phyloP scores from a whole-genome alignment of 2,113 vertebrate species.

The Vanacampus margaritifer region DNA sequence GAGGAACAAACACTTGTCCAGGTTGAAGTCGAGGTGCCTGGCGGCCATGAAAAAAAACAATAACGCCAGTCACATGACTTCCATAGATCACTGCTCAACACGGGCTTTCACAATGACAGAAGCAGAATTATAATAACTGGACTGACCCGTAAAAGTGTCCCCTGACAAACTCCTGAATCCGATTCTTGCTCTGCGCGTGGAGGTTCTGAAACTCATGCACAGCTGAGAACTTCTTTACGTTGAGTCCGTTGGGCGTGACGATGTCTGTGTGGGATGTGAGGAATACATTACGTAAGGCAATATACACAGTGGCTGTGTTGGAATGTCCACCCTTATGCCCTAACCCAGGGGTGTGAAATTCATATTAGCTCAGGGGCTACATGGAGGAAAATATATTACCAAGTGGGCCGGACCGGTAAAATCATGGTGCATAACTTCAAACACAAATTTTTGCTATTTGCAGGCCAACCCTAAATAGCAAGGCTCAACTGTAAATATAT shows the following conservation, averaged over 20 bases:
- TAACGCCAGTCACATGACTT: not conserved
- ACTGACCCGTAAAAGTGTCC: conserved; percentile 91
- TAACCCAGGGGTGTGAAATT: too few relatives aligned
- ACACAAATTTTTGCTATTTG: too few relatives aligned
- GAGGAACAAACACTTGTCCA: conserved; percentile 90
- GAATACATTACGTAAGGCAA: not conserved
- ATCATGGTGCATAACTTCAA: too few relatives aligned
- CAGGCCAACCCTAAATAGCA: too few relatives aligned
- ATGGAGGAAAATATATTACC: too few relatives aligned
- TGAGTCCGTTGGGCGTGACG: conserved; percentile 87
- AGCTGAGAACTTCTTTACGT: conserved; percentile 91
- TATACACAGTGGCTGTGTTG: too few relatives aligned
- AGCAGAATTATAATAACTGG: not conserved
- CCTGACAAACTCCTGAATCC: conserved; percentile 90
- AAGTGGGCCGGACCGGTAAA: too few relatives aligned
- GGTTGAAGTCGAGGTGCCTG: conserved; percentile 88
- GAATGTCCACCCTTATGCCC: too few relatives aligned
- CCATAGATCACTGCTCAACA: not conserved
- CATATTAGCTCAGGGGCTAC: too few relatives aligned
- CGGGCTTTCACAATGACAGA: not conserved
- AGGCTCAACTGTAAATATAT: too few relatives aligned
- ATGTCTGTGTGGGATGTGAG: conserved; percentile 70
- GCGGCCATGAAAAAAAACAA: conserved; percentile 13
- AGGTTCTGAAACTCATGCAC: conserved; percentile 95
- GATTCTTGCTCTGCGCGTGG: conserved; percentile 88